Conservation (phyloP, 2,797 vertebrate genomes). For the Falco peregrinus region DNA sequence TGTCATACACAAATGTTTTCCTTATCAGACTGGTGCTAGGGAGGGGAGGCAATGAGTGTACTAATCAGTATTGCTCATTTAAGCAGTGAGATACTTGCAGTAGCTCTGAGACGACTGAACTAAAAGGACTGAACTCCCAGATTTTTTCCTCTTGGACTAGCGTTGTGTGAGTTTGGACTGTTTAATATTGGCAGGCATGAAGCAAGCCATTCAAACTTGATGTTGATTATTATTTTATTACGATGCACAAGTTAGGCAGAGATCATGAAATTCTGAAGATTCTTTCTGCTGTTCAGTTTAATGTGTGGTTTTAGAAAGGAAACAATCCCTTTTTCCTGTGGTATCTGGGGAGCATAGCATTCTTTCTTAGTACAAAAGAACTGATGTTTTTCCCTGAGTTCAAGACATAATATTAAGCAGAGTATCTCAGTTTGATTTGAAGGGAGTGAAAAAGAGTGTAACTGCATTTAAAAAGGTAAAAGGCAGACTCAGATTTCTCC, state of each 20-base stretch:
- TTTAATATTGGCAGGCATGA: background rate
- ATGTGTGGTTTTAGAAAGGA: background rate
- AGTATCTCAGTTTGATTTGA: background rate
- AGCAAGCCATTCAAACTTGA: background rate
- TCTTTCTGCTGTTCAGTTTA: background rate
- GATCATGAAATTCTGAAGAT: background rate
- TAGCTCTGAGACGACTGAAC: background rate
- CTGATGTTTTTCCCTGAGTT: background rate
- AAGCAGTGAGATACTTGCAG: background rate
- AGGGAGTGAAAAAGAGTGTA: background rate
- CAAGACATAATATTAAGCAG: background rate
- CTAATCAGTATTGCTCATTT: background rate
- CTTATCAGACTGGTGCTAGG: background rate
- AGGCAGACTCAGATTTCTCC: background rate
- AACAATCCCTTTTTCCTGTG: background rate
- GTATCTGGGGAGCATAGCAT: accelerated
- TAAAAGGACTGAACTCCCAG: background rate
- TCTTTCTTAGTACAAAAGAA: background rate
- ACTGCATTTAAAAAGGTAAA: background rate
- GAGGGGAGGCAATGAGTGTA: background rate
- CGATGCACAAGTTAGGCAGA: background rate
- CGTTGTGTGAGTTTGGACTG: background rate
- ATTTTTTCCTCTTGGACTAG: background rate
- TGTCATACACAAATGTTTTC: background rate
- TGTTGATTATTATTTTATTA: background rate